Percentiles rank a stretch among this genome's conserved stretches.
Conservation (phyloP, 2,113 vertebrate genomes). For the Ploceus nigricollis region DNA sequence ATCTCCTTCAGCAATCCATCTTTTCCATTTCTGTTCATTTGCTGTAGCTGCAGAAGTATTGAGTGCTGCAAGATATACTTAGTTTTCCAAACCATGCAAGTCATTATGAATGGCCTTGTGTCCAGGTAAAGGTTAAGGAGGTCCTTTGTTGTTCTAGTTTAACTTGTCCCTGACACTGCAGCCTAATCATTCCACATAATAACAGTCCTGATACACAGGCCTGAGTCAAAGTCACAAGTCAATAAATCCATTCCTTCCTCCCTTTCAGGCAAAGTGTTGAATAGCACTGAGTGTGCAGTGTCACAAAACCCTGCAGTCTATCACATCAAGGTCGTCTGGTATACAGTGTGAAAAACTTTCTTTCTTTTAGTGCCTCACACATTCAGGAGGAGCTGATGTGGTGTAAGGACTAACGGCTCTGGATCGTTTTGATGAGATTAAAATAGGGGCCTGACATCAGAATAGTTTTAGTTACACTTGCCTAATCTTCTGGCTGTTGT, state of each 20-base stretch:
- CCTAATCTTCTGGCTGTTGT: slow-evolving; percentile 19
- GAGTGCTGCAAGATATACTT: slow-evolving; percentile 64
- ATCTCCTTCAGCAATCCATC: slow-evolving; percentile 60
- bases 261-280: slow-evolving; percentile 82
- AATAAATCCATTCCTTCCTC: slow-evolving; percentile 93
- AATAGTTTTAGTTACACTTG: slow-evolving; percentile 44
- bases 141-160: slow-evolving; percentile 83
- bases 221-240: slow-evolving; percentile 85
- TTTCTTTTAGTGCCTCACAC: slow-evolving; percentile 62
- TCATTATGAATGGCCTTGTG: slow-evolving; percentile 81
- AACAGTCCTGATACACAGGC: slow-evolving; percentile 88
- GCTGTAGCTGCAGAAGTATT: slow-evolving; percentile 61
- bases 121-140: slow-evolving; percentile 82
- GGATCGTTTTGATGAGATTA: neutral
- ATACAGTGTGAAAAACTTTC: slow-evolving; percentile 73
- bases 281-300: slow-evolving; percentile 76
- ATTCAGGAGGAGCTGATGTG: neutral
- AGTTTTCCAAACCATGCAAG: slow-evolving; percentile 70
- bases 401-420: neutral
- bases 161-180: slow-evolving; percentile 89
- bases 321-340: slow-evolving; percentile 88
- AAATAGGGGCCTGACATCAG: slow-evolving; percentile 8
- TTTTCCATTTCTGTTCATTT: slow-evolving; percentile 72
- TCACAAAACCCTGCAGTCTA: slow-evolving; percentile 84
- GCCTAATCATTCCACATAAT: slow-evolving; percentile 95